Evolutionary conservation across 2,888 invertebrate species (phyloP).

Genomic region (Lomographa bimaculata): DNA sequence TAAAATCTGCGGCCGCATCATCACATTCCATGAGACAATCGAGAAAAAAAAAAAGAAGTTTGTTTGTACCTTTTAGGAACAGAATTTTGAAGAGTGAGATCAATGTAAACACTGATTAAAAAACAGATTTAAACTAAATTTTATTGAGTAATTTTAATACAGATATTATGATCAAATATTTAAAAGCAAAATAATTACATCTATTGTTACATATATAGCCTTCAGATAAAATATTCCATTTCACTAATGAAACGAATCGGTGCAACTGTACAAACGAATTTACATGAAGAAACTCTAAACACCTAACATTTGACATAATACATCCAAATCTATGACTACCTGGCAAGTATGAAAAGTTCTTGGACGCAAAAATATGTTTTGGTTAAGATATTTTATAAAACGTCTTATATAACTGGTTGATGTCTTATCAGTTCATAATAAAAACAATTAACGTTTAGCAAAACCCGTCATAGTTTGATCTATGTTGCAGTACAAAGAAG

Average conservation of each 20-base stretch:
- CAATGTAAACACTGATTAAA: slow-evolving; percentile 35
- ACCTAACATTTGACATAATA: slow-evolving; percentile 44
- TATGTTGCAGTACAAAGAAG: too few species aligned
- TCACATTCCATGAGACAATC: too few species aligned
- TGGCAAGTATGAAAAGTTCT: not conserved
- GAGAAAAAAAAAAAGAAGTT: too few species aligned
- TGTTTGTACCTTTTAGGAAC: too few species aligned
- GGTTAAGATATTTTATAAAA: too few species aligned
- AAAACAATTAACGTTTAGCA: too few species aligned
- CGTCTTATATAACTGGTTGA: too few species aligned
- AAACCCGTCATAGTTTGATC: too few species aligned
- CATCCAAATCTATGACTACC: slow-evolving; percentile 24
- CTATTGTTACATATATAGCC: slow-evolving; percentile 62
- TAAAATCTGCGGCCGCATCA: too few species aligned
- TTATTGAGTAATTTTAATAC: slow-evolving; percentile 72
- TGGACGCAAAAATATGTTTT: too few species aligned
- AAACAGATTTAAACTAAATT: slow-evolving; percentile 58
- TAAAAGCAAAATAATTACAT: slow-evolving; percentile 64
- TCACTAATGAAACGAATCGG: slow-evolving; percentile 60
- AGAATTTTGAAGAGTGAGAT: too few species aligned
- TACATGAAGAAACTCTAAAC: slow-evolving; percentile 45
- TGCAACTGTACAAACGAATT: slow-evolving; percentile 75
- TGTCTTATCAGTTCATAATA: too few species aligned
- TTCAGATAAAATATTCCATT: slow-evolving; percentile 56
- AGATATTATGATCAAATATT: slow-evolving; percentile 59